Percentiles rank a stretch among this genome's conserved stretches.
These are phyloP conservation scores for Teinopalpus imperialis DNA, from an alignment of 2,888 invertebrate genomes.

Conservation along the genomic window DNA sequence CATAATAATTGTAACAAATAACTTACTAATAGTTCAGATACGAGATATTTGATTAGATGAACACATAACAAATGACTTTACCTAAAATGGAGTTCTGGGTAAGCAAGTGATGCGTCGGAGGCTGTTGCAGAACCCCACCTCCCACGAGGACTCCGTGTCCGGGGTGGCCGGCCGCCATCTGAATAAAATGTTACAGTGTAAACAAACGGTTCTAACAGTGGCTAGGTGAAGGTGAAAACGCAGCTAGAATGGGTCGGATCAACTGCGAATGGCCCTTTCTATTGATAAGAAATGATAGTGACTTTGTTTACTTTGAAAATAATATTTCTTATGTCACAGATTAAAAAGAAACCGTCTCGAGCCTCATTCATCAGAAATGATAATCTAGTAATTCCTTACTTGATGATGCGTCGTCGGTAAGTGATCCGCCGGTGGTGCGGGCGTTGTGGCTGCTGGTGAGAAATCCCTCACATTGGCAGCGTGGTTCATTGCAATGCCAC, in stretches of 20 bases:
- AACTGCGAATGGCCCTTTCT: no score
- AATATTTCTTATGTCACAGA: no score
- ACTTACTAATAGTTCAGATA: no score
- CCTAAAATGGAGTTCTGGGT: slow-evolving; percentile 72
- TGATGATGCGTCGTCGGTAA: slow-evolving; percentile 65
- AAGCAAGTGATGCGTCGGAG: slow-evolving; percentile 67
- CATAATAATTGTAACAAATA: no score
- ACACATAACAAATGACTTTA: slow-evolving; percentile 30
- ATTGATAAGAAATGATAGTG: no score
- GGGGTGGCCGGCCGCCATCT: slow-evolving; percentile 63
- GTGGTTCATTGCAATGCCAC: slow-evolving; percentile 53
- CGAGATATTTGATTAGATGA: no score
- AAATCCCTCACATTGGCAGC: slow-evolving; percentile 56
- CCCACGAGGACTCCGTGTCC: slow-evolving; percentile 67
- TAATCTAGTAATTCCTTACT: slow-evolving; percentile 45
- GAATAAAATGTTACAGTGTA: slow-evolving; percentile 28
- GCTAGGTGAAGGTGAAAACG: no score
- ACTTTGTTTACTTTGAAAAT: no score
- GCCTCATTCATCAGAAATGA: no score
- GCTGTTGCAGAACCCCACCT: slow-evolving; percentile 69
- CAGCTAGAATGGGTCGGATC: no score
- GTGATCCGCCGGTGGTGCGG: slow-evolving; percentile 67
- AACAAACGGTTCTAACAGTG: no score
- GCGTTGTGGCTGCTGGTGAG: slow-evolving; percentile 67
- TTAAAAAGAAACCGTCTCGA: no score